Base-by-base conservation (phyloP, 2,888 invertebrate species). In the Platyscelio sp. region DNA sequence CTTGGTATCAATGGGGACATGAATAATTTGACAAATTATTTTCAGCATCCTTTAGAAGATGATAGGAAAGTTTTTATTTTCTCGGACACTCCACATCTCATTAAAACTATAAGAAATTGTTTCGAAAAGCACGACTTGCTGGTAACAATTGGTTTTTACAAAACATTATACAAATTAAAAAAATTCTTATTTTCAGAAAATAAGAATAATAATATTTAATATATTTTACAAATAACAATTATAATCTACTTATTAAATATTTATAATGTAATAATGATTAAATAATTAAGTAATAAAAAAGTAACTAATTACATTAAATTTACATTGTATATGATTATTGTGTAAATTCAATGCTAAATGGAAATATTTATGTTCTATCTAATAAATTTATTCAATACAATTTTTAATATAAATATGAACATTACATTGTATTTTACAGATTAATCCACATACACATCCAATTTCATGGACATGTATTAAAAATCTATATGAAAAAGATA, bases 31-130 rank as follows among this genome's bases (percentile, higher is more conserved):
- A 67, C 27, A 49, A 26, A 26, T 13, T 33, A 29, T 51, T 49
- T 26, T 18, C 29, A 76, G n/a, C 77, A 77, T 15, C 77, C 60
- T 18, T 15, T 61, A 1, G 43, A 68, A 11, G 77, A 68, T 2
- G 27, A 49, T 13, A 26, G 61, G 11, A 72, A 60, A 51, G 20
- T 72, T 24, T 72, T 61, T 51, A 20, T 72, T 6, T 72, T 61
- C 13, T 49, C 67, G 4, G 68, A 68, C 46, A 60, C 51, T 27
- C 61, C 49, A n/a, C 67, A 68, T 49, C 26, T 68, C 7, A 51
- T 77, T 0, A 77, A 68, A 51, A 40, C 27, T 3, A 61, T 68
- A 2, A 60, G 77, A 15, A 77, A 77, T n/a, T 38, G 67, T n/a
- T 22, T 77, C n/a, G 38, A 68, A 60, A 43, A 61, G 7, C 6